These are phyloP conservation scores for Campodea augens DNA, from an alignment of 1,140 invertebrate genomes.

Conservation along the genomic window DNA sequence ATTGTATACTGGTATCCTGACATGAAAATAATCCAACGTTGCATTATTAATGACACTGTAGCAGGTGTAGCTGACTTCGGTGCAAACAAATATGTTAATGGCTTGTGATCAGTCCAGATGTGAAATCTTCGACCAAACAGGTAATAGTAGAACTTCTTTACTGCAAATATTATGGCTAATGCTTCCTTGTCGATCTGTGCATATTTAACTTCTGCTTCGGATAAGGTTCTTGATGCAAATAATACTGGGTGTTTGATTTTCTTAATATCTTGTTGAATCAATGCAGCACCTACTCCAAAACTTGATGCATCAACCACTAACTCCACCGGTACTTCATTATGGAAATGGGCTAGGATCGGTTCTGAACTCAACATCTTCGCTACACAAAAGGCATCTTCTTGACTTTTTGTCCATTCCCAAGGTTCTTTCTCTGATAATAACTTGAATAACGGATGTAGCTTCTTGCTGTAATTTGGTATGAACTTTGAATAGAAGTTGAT, in stretches of 20 bases:
- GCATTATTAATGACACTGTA: slow-evolving; percentile 15
- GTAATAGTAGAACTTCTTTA: not conserved
- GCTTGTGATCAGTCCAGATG: slow-evolving; percentile 24
- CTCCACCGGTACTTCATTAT: slow-evolving; percentile 2
- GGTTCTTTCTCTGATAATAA: not conserved
- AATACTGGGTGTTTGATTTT: slow-evolving; percentile 22
- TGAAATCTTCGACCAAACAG: slow-evolving; percentile 15
- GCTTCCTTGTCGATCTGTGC: slow-evolving; percentile 30
- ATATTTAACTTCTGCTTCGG: slow-evolving; percentile 26
- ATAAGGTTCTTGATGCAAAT: slow-evolving; percentile 25
- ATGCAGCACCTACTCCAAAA: slow-evolving; percentile 9
- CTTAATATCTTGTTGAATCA: slow-evolving; percentile 14
- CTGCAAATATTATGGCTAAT: slow-evolving; percentile 23
- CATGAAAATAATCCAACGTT: slow-evolving; percentile 9
- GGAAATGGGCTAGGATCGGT: slow-evolving; percentile 2
- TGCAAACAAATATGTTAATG: slow-evolving; percentile 21
- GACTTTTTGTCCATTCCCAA: not conserved
- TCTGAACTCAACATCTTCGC: slow-evolving; percentile 4
- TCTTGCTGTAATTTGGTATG: not conserved
- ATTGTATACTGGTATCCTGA: slow-evolving; percentile 12
- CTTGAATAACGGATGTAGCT: not conserved
- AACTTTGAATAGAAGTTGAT: slow-evolving; percentile 3
- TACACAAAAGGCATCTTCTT: not conserved
- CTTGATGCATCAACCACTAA: slow-evolving; percentile 10
- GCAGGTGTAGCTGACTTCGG: slow-evolving; percentile 16